Evolutionary conservation across 2,113 vertebrate species (phyloP).

Genomic region (Dicentrarchus labrax): DNA sequence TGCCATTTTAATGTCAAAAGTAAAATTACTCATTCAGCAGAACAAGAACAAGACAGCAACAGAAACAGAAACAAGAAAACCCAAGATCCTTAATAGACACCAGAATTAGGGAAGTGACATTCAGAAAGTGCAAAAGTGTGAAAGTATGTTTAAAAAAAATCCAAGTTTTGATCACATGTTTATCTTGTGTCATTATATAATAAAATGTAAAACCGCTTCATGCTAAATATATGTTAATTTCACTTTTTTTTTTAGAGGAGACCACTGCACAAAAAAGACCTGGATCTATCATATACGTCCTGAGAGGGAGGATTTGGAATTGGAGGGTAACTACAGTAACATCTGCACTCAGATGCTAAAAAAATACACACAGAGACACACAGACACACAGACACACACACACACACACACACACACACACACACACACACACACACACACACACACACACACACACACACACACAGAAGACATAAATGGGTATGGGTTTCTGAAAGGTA

Average conservation of each 20-base stretch:
- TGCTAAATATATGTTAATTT: not conserved
- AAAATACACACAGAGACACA: no score
- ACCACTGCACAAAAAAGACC: constrained; percentile 41
- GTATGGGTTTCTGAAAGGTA: not conserved
- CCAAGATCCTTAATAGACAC: constrained; percentile 3
- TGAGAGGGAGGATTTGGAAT: constrained; percentile 54
- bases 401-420: not conserved
- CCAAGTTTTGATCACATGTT: not conserved
- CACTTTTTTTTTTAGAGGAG: constrained; percentile 35
- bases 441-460: not conserved
- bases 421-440: not conserved
- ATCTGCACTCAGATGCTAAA: not conserved
- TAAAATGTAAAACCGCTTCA: not conserved
- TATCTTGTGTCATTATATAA: not conserved
- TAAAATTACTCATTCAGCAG: no score
- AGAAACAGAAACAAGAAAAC: constrained; percentile 22
- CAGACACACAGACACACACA: not conserved
- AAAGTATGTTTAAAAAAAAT: not conserved
- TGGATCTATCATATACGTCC: constrained; percentile 64
- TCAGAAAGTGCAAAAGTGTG: not conserved
- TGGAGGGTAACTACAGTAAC: constrained; percentile 57
- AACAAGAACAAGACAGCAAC: not conserved
- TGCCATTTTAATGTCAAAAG: no score
- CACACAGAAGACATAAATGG: not conserved
- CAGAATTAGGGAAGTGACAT: constrained; percentile 37